phyloP scores from a whole-genome alignment of 2,113 vertebrate species.

The Myotis yumanensis region DNA sequence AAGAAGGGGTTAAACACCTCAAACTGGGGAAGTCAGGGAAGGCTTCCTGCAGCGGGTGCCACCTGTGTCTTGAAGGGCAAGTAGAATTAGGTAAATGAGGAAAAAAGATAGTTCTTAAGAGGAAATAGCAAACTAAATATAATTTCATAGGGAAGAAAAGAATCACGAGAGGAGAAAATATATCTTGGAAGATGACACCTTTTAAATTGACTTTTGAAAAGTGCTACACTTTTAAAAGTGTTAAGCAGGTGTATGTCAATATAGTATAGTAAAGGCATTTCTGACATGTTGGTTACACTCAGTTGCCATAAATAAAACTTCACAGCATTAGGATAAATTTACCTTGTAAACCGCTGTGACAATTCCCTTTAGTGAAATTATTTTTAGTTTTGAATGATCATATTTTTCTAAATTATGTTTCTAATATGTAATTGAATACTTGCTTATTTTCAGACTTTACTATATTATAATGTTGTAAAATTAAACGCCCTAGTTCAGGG shows the following conservation, averaged over 20 bases:
- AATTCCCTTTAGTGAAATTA: conserved; percentile 14
- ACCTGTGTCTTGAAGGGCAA: background rate
- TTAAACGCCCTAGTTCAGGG: conserved; percentile 12
- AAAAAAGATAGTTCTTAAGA: conserved; percentile 12
- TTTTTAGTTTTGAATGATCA: background rate
- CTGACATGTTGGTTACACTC: background rate
- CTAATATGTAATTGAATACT: background rate
- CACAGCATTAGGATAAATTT: background rate
- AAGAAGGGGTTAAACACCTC: background rate
- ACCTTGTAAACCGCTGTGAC: background rate
- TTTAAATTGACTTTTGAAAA: conserved; percentile 44
- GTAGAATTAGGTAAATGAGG: background rate
- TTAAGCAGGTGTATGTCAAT: background rate
- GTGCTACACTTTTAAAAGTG: background rate
- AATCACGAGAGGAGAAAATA: background rate
- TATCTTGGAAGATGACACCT: conserved; percentile 1
- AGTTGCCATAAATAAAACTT: background rate
- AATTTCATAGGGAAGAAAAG: conserved; percentile 8
- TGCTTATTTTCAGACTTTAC: conserved; percentile 11
- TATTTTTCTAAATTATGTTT: background rate
- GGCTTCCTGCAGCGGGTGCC: background rate
- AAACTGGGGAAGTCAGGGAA: background rate
- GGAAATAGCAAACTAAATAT: background rate
- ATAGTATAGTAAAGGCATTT: background rate
- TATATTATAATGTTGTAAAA: background rate